Evolutionary conservation across 2,888 invertebrate genomes (phyloP), one percentile per base, ranked within the genome.

Genomic region (Cheilosia urbana): DNA sequence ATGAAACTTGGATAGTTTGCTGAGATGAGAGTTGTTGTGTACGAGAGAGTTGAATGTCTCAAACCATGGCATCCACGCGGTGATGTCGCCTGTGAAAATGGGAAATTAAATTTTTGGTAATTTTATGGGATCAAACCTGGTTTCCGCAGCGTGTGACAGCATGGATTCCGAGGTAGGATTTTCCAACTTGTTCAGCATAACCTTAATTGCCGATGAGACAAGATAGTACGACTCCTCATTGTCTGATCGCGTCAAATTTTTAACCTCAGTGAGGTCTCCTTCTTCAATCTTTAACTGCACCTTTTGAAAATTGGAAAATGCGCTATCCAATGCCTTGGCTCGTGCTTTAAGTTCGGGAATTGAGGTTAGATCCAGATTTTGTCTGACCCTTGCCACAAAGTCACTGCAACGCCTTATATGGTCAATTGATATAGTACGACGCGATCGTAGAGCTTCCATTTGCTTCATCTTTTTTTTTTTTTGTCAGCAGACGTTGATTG

Each of bases 91-190:
- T 82, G 68, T 53, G 60, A 79, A 84, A 51, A 71, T 58, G 34
- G 68, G 65, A 17, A 73, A 24, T 27, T 81, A 65, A 69, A 82
- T 71, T 73, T 69, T 69, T 2, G 79, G 69, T 42, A 81, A 51
- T 60, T 27, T 75, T 34, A 78, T 63, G 17, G 73, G 53, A 27
- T 78, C 78, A 77, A 65, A 73, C 45, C 71, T 75, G 60, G 11
- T 68, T 57, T 60, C 13, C 30, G 30, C 2, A 2, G 30, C 2
- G 30, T 30, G 30, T 30, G 30, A 30, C 30, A 30, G 30, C 7
- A 30, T 30, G 30, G 30, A 30, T 0, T 30, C 30, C 9, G 30
- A 30, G 6, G 9, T 2, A 9, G 30, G 9, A 9, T 30, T 30
- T 30, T 30, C 30, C 9, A 30, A 30, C 30, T 9, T 9, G 9